phyloP scores from a whole-genome alignment of 2,113 vertebrate genomes.

The Mola mola region DNA sequence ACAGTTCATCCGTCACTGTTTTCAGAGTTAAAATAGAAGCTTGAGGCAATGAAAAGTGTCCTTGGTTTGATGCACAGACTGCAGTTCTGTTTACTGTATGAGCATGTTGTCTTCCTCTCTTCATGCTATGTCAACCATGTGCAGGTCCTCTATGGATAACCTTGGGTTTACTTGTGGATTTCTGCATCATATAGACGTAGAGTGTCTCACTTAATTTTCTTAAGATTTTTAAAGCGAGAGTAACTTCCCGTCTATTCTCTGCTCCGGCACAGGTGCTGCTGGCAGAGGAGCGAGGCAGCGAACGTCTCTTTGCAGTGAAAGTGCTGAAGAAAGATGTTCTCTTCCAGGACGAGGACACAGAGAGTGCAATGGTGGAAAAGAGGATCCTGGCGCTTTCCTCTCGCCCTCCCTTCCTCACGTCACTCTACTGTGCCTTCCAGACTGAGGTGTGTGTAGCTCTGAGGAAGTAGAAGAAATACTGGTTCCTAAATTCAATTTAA shows the following conservation, averaged over 20 bases:
- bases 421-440: slow-evolving; percentile 91
- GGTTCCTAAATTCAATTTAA: slow-evolving; percentile 45
- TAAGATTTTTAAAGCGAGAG: background rate
- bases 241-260: background rate
- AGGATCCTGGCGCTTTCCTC: slow-evolving; percentile 86
- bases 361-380: slow-evolving; percentile 93
- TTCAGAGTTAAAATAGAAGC: too few species aligned
- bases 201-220: background rate
- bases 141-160: too few species aligned
- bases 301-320: slow-evolving; percentile 90
- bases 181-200: slow-evolving; percentile 6
- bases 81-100: too few species aligned
- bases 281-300: slow-evolving; percentile 87
- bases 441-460: slow-evolving; percentile 86
- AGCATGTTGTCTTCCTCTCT: too few species aligned
- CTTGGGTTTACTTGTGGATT: too few species aligned
- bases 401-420: slow-evolving; percentile 90
- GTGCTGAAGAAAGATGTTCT: slow-evolving; percentile 94
- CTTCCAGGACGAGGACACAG: slow-evolving; percentile 92
- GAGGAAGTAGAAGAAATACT: background rate
- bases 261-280: slow-evolving; percentile 84
- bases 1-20: too few species aligned
- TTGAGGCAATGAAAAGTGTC: too few species aligned
- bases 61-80: too few species aligned
- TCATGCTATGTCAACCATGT: too few species aligned